Percentiles rank a stretch among this genome's conserved stretches.
Conservation (phyloP, 2,113 vertebrate species). For the Rhabdomys dilectus region DNA sequence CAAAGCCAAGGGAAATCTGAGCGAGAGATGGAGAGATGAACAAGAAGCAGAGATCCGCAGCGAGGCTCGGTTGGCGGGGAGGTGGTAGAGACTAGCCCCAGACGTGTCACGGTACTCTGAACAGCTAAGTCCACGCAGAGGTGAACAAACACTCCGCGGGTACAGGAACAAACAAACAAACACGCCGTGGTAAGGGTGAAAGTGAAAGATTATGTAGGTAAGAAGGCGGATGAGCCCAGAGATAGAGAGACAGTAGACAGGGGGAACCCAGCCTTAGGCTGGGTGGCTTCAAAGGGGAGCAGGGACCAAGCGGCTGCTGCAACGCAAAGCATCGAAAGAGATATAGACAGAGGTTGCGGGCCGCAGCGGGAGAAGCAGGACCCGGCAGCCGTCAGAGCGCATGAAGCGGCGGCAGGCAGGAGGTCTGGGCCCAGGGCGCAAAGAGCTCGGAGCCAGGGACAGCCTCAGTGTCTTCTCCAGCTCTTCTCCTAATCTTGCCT, state of each 20-base stretch:
- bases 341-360: accelerated
- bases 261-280: background rate
- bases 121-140: background rate
- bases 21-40: too few species aligned
- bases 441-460: accelerated
- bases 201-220: accelerated
- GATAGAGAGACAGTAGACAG: accelerated
- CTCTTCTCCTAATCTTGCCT: background rate
- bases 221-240: accelerated
- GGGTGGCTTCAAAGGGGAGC: background rate
- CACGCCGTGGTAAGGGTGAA: accelerated
- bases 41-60: background rate
- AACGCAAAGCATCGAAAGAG: background rate
- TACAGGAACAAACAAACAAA: background rate
- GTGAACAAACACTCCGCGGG: background rate
- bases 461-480: accelerated
- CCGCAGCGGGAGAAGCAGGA: accelerated
- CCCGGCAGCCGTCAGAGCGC: background rate
- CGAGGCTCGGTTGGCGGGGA: too few species aligned
- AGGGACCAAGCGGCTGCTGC: accelerated
- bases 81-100: background rate
- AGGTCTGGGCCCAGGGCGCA: accelerated
- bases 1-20: background rate
- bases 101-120: background rate
- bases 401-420: background rate